A percentile compares a stretch with the other conserved stretches of the same genome.
These are phyloP conservation scores for Didymodactylos carnosus DNA, from an alignment of 2,888 invertebrate genomes.

Conservation along the genomic window DNA sequence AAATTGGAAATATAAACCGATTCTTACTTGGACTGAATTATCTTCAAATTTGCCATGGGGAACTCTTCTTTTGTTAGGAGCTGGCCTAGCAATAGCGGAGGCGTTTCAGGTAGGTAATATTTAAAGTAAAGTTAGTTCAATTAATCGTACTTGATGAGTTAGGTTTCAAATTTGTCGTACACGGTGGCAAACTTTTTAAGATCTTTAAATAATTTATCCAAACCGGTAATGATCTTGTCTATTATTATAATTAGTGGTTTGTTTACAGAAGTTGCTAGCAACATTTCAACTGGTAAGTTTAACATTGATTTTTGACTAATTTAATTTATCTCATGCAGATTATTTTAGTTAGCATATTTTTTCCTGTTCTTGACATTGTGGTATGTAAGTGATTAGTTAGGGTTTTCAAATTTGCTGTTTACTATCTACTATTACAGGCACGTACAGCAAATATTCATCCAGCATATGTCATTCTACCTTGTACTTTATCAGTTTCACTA, in stretches of 20 bases:
- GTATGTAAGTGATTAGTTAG: conserved; percentile 35
- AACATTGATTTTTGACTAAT: no score
- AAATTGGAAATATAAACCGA: conserved; percentile 36
- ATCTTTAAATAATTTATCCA: conserved; percentile 38
- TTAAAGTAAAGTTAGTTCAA: no score
- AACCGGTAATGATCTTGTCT: conserved; percentile 49
- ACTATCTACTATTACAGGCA: not conserved
- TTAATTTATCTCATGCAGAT: no score
- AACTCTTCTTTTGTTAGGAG: conserved; percentile 52
- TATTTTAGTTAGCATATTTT: conserved; percentile 44
- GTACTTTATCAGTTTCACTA: conserved; percentile 7
- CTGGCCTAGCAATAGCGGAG: conserved; percentile 71
- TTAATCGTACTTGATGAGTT: no score
- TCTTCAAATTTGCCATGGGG: conserved; percentile 75
- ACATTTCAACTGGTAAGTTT: no score
- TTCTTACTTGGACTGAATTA: conserved; percentile 63
- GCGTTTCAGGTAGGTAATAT: conserved; percentile 51
- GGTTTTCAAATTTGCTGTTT: not conserved
- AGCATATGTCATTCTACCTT: conserved; percentile 1
- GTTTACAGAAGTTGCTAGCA: conserved; percentile 69
- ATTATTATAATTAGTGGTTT: conserved; percentile 57
- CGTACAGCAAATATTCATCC: conserved; percentile 2
- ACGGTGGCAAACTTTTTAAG: conserved; percentile 51
- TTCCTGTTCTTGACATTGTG: conserved; percentile 52
- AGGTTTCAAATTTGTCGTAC: conserved; percentile 50